Percentiles rank a stretch among this genome's conserved stretches.
Evolutionary conservation across 2,113 vertebrate genomes (phyloP).

Genomic region (Varanus komodoensis): DNA sequence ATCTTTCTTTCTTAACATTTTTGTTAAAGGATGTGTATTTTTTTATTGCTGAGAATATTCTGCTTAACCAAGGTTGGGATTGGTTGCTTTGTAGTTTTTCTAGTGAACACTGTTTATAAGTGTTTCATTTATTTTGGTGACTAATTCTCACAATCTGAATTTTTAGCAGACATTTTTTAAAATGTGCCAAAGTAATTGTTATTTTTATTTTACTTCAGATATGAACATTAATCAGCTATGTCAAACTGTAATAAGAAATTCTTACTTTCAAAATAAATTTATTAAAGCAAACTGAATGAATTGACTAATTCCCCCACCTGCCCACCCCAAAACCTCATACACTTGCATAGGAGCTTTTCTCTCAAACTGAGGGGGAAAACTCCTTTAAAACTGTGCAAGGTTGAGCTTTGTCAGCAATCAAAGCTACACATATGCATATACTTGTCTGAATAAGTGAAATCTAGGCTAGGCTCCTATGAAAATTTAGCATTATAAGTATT

Average conservation of each 20-base stretch:
- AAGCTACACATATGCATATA: neutral
- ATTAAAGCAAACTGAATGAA: too few relatives aligned
- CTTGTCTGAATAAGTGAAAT: too few relatives aligned
- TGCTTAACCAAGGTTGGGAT: neutral
- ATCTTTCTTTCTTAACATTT: neutral
- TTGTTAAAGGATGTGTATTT: neutral
- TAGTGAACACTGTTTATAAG: neutral
- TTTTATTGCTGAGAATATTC: neutral
- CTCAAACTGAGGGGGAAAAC: neutral
- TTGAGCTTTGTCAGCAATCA: neutral
- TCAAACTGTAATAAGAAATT: neutral
- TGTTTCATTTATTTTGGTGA: neutral
- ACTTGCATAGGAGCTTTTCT: neutral
- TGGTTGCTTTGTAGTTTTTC: neutral
- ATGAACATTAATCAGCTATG: neutral
- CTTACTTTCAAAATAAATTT: neutral
- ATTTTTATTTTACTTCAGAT: neutral
- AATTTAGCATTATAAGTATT: too few relatives aligned
- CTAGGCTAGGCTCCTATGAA: neutral
- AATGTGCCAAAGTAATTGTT: too few relatives aligned
- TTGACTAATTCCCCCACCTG: neutral
- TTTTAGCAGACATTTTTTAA: neutral
- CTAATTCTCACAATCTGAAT: neutral
- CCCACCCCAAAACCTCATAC: neutral
- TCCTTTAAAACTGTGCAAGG: neutral